phyloP scores from a whole-genome alignment of 2,797 vertebrate genomes.

The Corythornis leucogaster region DNA sequence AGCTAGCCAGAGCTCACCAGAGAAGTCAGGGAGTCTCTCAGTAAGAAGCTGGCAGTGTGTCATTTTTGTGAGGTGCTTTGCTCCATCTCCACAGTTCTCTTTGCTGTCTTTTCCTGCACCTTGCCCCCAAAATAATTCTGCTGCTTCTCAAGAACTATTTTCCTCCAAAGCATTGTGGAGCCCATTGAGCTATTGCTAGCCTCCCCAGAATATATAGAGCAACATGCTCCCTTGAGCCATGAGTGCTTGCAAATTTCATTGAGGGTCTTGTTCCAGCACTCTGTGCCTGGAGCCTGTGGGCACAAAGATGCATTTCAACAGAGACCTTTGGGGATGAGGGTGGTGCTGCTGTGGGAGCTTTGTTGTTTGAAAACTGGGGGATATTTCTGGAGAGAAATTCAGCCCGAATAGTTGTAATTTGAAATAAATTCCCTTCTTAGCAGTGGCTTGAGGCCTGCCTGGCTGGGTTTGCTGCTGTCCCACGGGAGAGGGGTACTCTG shows the following conservation, averaged over 20 bases:
- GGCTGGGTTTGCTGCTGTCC: too few species aligned
- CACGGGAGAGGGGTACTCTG: too few species aligned
- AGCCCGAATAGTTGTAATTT: not conserved
- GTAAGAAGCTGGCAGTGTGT: not conserved
- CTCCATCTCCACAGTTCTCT: not conserved
- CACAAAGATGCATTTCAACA: not conserved
- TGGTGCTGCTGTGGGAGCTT: not conserved
- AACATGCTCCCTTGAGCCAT: not conserved
- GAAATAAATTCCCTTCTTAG: not conserved
- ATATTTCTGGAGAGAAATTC: not conserved
- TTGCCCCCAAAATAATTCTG: not conserved
- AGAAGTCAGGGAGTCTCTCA: not conserved
- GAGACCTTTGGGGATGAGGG: accelerated
- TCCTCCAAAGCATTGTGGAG: not conserved
- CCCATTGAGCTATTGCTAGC: not conserved
- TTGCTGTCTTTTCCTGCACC: not conserved
- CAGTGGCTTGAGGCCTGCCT: not conserved
- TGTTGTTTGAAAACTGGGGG: not conserved
- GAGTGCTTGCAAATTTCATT: not conserved
- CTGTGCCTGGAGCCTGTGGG: not conserved
- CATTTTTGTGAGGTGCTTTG: not conserved
- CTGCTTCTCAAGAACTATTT: not conserved
- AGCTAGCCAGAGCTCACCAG: not conserved
- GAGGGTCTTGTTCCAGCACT: not conserved
- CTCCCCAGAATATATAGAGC: accelerated